phyloP scores from a whole-genome alignment of 2,113 vertebrate species.

The Dicrurus megarhynchus region DNA sequence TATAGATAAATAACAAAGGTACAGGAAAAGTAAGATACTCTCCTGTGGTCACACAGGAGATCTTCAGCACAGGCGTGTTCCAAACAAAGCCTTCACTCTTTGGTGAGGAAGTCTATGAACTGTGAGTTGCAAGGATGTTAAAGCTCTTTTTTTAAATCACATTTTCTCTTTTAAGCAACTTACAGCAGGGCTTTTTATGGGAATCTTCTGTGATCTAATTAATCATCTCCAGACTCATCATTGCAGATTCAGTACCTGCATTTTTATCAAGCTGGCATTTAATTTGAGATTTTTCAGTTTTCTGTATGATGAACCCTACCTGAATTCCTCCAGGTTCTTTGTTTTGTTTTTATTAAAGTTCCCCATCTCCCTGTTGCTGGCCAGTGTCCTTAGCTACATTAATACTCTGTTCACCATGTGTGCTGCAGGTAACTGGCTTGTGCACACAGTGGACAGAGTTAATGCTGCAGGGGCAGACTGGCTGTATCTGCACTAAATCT shows the following conservation, averaged over 20 bases:
- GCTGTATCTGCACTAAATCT: not conserved
- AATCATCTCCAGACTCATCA: not conserved
- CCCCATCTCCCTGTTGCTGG: not conserved
- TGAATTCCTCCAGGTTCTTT: not conserved
- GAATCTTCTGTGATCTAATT: not conserved
- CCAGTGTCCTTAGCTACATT: not conserved
- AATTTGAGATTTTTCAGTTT: not conserved
- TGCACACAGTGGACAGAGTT: not conserved
- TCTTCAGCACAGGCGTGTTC: not conserved
- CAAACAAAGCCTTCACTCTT: conserved; percentile 32
- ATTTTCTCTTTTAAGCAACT: conserved; percentile 13
- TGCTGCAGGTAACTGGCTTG: not conserved
- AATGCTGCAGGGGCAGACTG: not conserved
- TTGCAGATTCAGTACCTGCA: not conserved
- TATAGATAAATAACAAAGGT: conserved; percentile 19
- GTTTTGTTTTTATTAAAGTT: not conserved
- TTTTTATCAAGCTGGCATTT: not conserved
- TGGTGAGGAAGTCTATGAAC: not conserved
- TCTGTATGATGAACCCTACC: not conserved
- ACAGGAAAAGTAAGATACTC: not conserved
- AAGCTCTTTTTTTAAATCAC: not conserved
- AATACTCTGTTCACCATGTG: not conserved
- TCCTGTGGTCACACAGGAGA: conserved; percentile 12
- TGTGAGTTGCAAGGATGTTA: conserved; percentile 3
- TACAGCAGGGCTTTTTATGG: not conserved